A percentile compares a stretch with the other conserved stretches of the same genome.
Conservation (phyloP, 2,888 invertebrate species). For the Danaus chrysippus region DNA sequence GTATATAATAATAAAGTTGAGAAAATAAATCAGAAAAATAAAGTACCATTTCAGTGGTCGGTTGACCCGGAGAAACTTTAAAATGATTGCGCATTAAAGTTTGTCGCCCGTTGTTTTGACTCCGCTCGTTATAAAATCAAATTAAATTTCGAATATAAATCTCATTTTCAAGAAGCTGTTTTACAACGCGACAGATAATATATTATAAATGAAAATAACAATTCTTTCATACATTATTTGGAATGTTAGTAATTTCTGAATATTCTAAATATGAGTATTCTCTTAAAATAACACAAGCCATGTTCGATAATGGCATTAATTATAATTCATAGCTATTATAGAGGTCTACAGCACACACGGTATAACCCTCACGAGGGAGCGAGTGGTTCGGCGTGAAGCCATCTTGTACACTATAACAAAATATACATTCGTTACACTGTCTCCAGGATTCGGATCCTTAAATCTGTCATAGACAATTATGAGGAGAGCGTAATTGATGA, state of each 20-base stretch:
- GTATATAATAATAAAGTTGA: neutral
- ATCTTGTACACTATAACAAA: neutral
- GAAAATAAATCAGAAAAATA: conserved; percentile 11
- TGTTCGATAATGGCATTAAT: too few relatives aligned
- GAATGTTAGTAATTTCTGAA: too few relatives aligned
- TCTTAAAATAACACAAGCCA: too few relatives aligned
- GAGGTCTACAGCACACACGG: too few relatives aligned
- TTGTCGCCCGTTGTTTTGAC: conserved; percentile 6
- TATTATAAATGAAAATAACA: too few relatives aligned
- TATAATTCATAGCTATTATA: too few relatives aligned
- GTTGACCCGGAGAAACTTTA: conserved; percentile 15
- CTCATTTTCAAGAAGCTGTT: neutral
- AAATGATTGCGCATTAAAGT: conserved; percentile 10
- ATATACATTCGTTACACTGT: neutral
- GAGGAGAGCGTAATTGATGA: conserved; percentile 66
- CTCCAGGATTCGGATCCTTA: conserved; percentile 8
- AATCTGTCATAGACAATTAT: conserved; percentile 63
- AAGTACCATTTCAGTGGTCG: conserved; percentile 20
- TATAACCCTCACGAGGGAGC: too few relatives aligned
- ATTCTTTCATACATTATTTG: too few relatives aligned
- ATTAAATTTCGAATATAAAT: neutral
- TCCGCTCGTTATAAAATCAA: conserved; percentile 5
- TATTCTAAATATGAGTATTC: too few relatives aligned
- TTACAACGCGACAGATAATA: too few relatives aligned
- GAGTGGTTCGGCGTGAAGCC: too few relatives aligned